These are phyloP conservation scores for Xanthorhoe spadicearia DNA, from an alignment of 2,888 invertebrate genomes.

Conservation along the genomic window DNA sequence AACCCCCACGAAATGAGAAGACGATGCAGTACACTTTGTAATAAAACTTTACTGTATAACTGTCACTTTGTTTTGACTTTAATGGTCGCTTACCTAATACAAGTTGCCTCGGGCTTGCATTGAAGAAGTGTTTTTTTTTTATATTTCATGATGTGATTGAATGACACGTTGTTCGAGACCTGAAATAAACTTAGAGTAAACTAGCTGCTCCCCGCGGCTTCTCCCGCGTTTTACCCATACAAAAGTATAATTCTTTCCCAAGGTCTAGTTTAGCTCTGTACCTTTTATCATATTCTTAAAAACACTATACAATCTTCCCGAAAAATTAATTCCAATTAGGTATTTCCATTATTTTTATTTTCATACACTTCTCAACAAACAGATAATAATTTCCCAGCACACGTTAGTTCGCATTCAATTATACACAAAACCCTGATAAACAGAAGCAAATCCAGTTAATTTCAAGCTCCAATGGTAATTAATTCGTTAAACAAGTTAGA, in stretches of 20 bases:
- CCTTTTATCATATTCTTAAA: no score
- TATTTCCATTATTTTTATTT: neutral
- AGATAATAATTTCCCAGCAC: neutral
- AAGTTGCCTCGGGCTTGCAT: neutral
- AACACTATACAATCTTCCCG: no score
- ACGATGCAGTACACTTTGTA: slow-evolving; percentile 40
- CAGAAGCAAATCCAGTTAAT: slow-evolving; percentile 54
- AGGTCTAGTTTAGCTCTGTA: no score
- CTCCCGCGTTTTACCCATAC: no score
- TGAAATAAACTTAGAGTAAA: no score
- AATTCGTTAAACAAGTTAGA: slow-evolving; percentile 66
- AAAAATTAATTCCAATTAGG: no score
- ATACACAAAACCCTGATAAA: slow-evolving; percentile 26
- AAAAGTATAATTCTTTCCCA: no score
- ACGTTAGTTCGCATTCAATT: slow-evolving; percentile 9
- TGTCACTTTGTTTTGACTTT: slow-evolving; percentile 68
- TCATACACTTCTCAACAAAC: neutral
- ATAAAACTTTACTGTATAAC: slow-evolving; percentile 66
- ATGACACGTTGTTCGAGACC: no score
- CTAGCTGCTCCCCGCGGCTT: no score
- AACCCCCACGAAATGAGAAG: slow-evolving; percentile 16
- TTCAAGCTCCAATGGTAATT: slow-evolving; percentile 60
- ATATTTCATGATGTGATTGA: no score
- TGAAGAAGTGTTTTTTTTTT: neutral
- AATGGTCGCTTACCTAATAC: slow-evolving; percentile 29